Percentiles rank a stretch among this genome's conserved stretches.
phyloP scores from a whole-genome alignment of 1,140 invertebrate species.

The Philotrypesis tridentata region DNA sequence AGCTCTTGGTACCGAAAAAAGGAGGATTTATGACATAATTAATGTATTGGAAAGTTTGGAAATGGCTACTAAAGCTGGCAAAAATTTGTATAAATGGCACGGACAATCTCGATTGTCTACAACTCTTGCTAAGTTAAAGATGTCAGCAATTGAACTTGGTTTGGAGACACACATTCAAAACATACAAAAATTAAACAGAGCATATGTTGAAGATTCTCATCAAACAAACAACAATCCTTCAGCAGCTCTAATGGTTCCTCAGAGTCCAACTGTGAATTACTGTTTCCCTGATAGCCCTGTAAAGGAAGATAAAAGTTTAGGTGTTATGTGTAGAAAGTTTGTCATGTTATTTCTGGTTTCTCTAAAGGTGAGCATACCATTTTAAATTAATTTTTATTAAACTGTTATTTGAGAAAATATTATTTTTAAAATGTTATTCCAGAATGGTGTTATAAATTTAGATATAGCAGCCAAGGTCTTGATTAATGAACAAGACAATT shows the following conservation, averaged over 20 bases:
- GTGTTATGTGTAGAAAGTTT: conserved; percentile 82
- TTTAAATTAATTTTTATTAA: not conserved
- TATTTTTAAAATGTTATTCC: conserved; percentile 58
- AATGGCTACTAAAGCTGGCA: conserved; percentile 78
- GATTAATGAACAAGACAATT: conserved; percentile 73
- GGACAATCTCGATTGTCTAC: conserved; percentile 61
- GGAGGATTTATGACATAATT: conserved; percentile 86
- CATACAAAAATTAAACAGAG: conserved; percentile 57
- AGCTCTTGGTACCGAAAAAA: conserved; percentile 77
- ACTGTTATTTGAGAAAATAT: conserved; percentile 13
- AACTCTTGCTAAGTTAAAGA: conserved; percentile 55
- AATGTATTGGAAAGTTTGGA: conserved; percentile 84
- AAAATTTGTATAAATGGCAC: conserved; percentile 78
- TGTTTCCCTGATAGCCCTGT: conserved; percentile 44
- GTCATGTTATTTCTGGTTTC: conserved; percentile 82
- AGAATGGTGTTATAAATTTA: conserved; percentile 80
- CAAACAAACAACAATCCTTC: conserved; percentile 39
- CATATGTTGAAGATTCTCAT: conserved; percentile 51
- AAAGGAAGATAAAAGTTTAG: conserved; percentile 77
- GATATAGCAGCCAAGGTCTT: conserved; percentile 81
- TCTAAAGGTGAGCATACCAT: conserved; percentile 75
- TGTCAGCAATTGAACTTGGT: conserved; percentile 55
- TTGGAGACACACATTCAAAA: conserved; percentile 58
- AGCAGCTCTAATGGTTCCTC: conserved; percentile 48
- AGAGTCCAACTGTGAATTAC: conserved; percentile 50